Evolutionary conservation across 2,888 invertebrate species (phyloP).

Genomic region (Lapara coniferarum): DNA sequence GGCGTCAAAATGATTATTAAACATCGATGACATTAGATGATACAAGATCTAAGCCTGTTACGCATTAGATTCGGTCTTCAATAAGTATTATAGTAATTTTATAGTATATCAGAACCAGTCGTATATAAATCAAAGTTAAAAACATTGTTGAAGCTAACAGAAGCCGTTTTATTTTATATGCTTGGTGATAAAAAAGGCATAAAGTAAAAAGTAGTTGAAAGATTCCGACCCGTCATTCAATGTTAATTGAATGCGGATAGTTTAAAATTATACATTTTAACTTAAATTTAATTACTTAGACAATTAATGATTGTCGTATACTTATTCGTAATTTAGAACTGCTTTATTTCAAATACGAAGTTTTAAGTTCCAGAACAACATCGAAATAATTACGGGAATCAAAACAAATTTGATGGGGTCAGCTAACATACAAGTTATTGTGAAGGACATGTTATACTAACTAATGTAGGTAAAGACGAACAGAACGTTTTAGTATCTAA

Average conservation of each 20-base stretch:
- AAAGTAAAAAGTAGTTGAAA: constrained; percentile 16
- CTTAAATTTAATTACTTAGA: neutral
- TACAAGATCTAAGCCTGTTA: constrained; percentile 2
- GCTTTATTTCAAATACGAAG: too few species aligned
- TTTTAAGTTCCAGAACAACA: too few species aligned
- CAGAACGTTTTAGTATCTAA: too few species aligned
- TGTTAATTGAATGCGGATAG: neutral
- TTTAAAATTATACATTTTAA: neutral
- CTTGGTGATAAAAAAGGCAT: constrained; percentile 12
- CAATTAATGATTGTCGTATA: neutral
- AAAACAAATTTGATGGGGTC: too few species aligned
- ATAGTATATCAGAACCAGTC: constrained; percentile 2
- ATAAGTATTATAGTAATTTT: constrained; percentile 7
- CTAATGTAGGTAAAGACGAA: too few species aligned
- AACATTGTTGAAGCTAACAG: constrained; percentile 18
- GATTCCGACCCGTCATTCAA: constrained; percentile 17
- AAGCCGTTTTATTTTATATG: constrained; percentile 20
- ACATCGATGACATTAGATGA: neutral
- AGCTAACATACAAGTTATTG: too few species aligned
- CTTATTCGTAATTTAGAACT: too few species aligned
- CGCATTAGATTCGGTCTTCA: constrained; percentile 11
- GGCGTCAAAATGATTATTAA: neutral
- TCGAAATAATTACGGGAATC: too few species aligned
- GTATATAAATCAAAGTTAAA: constrained; percentile 16
- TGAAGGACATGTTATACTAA: too few species aligned